phyloP scores from a whole-genome alignment of 2,888 invertebrate genomes.

The Nysson spinosus region DNA sequence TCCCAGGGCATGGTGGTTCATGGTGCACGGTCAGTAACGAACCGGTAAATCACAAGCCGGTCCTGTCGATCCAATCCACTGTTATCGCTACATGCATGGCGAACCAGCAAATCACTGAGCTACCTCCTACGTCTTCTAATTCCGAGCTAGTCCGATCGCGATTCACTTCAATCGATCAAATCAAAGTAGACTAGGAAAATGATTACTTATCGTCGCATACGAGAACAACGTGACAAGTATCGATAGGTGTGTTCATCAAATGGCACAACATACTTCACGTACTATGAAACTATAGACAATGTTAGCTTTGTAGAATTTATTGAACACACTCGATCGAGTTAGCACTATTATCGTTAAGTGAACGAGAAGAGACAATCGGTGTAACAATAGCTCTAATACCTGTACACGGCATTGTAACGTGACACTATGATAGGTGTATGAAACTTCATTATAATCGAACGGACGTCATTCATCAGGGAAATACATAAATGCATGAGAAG shows the following conservation, averaged over 20 bases:
- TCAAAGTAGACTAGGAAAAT: too few species aligned
- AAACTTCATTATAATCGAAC: slow-evolving; percentile 29
- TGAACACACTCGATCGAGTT: slow-evolving; percentile 27
- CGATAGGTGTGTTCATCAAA: too few species aligned
- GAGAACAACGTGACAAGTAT: too few species aligned
- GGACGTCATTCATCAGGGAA: slow-evolving; percentile 16
- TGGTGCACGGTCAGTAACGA: slow-evolving; percentile 23
- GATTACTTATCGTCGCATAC: too few species aligned
- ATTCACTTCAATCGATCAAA: neutral
- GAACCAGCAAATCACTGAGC: slow-evolving; percentile 27
- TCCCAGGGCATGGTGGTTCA: slow-evolving; percentile 36
- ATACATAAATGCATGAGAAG: slow-evolving; percentile 1
- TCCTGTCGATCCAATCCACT: slow-evolving; percentile 39
- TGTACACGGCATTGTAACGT: neutral
- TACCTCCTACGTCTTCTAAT: too few species aligned
- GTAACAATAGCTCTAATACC: neutral
- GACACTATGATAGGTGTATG: slow-evolving; percentile 5
- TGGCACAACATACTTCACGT: too few species aligned
- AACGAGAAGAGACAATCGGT: slow-evolving; percentile 19
- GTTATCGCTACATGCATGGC: slow-evolving; percentile 37
- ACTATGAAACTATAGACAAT: neutral
- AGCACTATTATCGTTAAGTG: slow-evolving; percentile 26
- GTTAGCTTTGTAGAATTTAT: slow-evolving; percentile 18
- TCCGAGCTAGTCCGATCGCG: neutral
- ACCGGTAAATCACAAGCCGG: slow-evolving; percentile 45